Percentiles rank a stretch among this genome's conserved stretches.
Evolutionary conservation across 2,888 invertebrate genomes (phyloP).

Genomic region (Lysandra coridon): DNA sequence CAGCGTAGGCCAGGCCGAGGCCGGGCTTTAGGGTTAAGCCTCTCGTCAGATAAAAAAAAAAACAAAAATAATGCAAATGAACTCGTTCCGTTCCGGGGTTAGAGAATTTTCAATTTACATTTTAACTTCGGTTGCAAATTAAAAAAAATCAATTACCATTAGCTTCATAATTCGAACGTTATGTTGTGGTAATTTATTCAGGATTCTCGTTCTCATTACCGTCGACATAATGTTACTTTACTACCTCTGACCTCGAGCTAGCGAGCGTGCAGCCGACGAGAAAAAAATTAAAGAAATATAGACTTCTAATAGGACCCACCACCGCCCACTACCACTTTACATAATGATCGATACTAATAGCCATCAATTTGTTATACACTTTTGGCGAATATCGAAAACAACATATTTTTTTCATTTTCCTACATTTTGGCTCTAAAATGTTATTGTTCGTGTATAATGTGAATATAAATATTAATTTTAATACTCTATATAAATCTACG

Average conservation of each 20-base stretch:
- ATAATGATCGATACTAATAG: slow-evolving; percentile 17
- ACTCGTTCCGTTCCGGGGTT: slow-evolving; percentile 30
- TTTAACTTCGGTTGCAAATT: slow-evolving; percentile 24
- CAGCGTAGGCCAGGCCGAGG: slow-evolving; percentile 48
- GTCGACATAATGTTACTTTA: slow-evolving; percentile 14
- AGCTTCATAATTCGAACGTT: slow-evolving; percentile 17
- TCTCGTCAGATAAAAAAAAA: slow-evolving; percentile 33
- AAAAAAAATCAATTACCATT: slow-evolving; percentile 23
- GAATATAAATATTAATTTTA: neutral
- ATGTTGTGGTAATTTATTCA: slow-evolving; percentile 14
- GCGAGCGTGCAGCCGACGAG: neutral
- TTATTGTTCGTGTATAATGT: neutral
- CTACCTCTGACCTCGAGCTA: slow-evolving; percentile 10
- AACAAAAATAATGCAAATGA: slow-evolving; percentile 33
- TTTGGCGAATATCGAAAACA: neutral
- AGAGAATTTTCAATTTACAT: slow-evolving; percentile 31
- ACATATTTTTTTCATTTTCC: neutral
- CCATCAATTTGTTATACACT: slow-evolving; percentile 10
- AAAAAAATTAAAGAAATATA: slow-evolving; percentile 13
- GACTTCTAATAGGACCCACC: slow-evolving; percentile 5
- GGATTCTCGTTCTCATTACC: slow-evolving; percentile 6
- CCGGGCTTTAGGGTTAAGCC: slow-evolving; percentile 43
- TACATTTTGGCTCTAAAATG: neutral
- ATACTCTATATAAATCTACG: neutral
- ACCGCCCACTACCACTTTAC: slow-evolving; percentile 17